Evolutionary conservation across 2,888 invertebrate species (phyloP), one percentile per base, ranked within the genome.

Genomic region (Parnassius glacialis): DNA sequence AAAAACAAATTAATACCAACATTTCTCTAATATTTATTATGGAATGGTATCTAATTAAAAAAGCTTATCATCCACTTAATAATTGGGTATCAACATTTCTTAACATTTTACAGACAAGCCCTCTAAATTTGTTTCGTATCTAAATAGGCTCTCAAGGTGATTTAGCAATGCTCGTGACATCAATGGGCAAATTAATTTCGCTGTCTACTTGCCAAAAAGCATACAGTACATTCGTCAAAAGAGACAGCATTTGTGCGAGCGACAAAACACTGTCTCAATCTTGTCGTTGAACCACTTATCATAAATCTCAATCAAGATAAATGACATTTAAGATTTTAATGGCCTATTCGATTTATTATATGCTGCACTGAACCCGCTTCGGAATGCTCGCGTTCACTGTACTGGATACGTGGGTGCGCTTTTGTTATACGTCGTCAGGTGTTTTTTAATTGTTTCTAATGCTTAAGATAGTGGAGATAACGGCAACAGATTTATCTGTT

Each of bases 281-380:
- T 78, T 73, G 79, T 79, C 73, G 67, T 66, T 73, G 64, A 67
- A 70, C 75, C 78, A 80, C 79, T 86, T 87, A 89, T 89, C 89
- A 88, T 86, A 87, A 84, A 89, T 89, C 89, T 88, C 71, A 75
- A 90, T 90, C 90, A 85, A 84, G 87, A 90, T 90, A 86, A 85
- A 79, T 80, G 83, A 84, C 87, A 83, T 83, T 87, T 87, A 85
- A 79, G 80, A 80, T 81, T 85, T 84, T 88, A 89, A 90, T 88
- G 86, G 83, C 72, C 71, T 78, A 75, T 75, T 80, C 80, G 79
- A 85, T 84, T 80, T 88, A 89, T 88, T 86, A 85, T 84, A 84
- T 75, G 71, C 78, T 74, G 79, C 81, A 78, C 75, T 79, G 73
- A 25, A n/a, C 64, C 65, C 64, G 64, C 42, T 12, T 52, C 62